Evolutionary conservation across 1,140 invertebrate genomes (phyloP).

Genomic region (Thalassaphorura encarpata): DNA sequence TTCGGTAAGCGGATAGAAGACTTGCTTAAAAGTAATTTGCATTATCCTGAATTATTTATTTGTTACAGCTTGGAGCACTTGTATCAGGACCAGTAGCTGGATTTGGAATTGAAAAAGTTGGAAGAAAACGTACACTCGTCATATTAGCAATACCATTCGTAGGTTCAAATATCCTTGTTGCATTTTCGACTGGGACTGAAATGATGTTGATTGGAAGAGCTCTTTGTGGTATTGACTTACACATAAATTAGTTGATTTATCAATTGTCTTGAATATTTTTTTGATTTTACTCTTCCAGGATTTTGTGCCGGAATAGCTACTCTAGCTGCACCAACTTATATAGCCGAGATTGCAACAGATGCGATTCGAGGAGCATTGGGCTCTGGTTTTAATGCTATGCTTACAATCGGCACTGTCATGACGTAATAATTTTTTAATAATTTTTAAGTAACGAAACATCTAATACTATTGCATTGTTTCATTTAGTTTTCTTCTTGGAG

Average conservation of each 20-base stretch:
- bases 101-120: slow-evolving; percentile 58
- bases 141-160: slow-evolving; percentile 57
- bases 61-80: slow-evolving; percentile 44
- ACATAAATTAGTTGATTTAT: slow-evolving; percentile 44
- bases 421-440: slow-evolving; percentile 39
- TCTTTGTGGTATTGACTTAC: slow-evolving; percentile 36
- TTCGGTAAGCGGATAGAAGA: no score
- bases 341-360: slow-evolving; percentile 68
- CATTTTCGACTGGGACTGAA: slow-evolving; percentile 44
- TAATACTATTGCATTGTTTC: slow-evolving; percentile 52
- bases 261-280: slow-evolving; percentile 50
- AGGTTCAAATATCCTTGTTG: slow-evolving; percentile 61
- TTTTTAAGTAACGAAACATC: slow-evolving; percentile 34
- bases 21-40: no score
- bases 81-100: slow-evolving; percentile 61
- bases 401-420: slow-evolving; percentile 51
- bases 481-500: slow-evolving; percentile 51
- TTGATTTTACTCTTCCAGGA: slow-evolving; percentile 45
- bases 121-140: slow-evolving; percentile 65
- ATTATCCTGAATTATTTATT: not conserved
- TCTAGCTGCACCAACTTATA: slow-evolving; percentile 57
- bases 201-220: slow-evolving; percentile 12
- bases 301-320: slow-evolving; percentile 43
- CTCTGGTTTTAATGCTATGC: slow-evolving; percentile 65
- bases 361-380: slow-evolving; percentile 66